A percentile compares a stretch with the other conserved stretches of the same genome.
These are phyloP conservation scores for Peribatodes rhomboidaria DNA, from an alignment of 2,888 invertebrate species.

Conservation along the genomic window DNA sequence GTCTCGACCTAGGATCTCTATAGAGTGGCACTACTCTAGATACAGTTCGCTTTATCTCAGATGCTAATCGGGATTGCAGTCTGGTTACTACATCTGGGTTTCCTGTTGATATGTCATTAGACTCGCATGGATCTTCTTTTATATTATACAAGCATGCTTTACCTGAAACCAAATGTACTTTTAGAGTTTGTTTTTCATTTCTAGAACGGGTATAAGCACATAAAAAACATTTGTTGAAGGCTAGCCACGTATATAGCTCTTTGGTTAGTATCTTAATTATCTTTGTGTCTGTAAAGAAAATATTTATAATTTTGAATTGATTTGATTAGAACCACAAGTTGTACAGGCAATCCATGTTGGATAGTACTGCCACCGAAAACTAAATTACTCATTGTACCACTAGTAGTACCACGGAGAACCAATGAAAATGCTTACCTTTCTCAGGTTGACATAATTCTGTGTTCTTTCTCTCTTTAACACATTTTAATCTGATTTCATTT, in stretches of 20 bases:
- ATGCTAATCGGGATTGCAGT: conserved; percentile 54
- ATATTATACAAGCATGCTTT: conserved; percentile 70
- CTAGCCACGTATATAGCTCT: too few species aligned
- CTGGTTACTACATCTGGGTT: conserved; percentile 60
- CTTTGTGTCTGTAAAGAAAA: too few species aligned
- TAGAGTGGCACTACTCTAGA: conserved; percentile 60
- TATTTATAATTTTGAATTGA: too few species aligned
- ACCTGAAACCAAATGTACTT: conserved; percentile 12
- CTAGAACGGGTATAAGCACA: neutral
- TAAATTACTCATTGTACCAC: too few species aligned
- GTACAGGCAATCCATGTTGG: too few species aligned
- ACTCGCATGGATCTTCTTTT: conserved; percentile 74
- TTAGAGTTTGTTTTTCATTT: neutral
- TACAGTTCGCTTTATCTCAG: conserved; percentile 59
- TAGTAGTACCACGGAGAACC: too few species aligned
- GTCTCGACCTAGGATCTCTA: conserved; percentile 65
- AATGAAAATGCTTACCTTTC: conserved; percentile 63
- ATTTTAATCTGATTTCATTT: conserved; percentile 60
- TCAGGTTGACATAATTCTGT: conserved; percentile 60
- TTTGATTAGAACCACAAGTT: too few species aligned
- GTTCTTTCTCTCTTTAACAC: conserved; percentile 43
- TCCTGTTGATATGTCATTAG: conserved; percentile 59
- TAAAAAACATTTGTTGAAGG: too few species aligned
- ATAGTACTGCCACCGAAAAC: too few species aligned
- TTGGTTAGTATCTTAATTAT: too few species aligned